These are phyloP conservation scores for Ranitomeya imitator DNA, from an alignment of 2,113 vertebrate species.

Conservation along the genomic window DNA sequence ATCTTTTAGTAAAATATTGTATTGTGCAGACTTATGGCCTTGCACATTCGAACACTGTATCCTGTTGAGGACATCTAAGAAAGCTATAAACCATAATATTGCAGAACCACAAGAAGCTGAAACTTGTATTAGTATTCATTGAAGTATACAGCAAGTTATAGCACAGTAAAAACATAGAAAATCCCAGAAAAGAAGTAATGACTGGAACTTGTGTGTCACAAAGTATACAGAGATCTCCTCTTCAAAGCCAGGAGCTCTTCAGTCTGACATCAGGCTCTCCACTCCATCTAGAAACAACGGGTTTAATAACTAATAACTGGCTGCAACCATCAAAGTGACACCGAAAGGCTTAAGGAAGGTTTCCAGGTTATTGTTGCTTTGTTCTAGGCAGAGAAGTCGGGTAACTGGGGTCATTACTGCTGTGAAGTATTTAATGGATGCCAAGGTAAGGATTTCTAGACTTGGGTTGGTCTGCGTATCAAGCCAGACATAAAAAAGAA, in stretches of 20 bases:
- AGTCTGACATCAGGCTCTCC: not conserved
- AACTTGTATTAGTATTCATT: not conserved
- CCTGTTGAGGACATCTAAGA: not conserved
- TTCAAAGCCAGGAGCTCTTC: constrained; percentile 12
- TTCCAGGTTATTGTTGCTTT: not conserved
- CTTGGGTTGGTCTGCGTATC: too few species aligned
- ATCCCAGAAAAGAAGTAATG: constrained; percentile 5
- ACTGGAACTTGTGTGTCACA: constrained; percentile 6
- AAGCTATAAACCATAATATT: not conserved
- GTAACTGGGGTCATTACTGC: not conserved
- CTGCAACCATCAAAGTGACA: constrained; percentile 23
- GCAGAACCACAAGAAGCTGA: not conserved
- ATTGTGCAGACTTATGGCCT: not conserved
- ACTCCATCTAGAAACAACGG: not conserved
- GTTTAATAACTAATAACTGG: constrained; percentile 16
- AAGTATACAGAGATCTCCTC: not conserved
- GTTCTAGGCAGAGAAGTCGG: not conserved
- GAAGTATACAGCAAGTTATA: not conserved
- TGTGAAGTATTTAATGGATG: not conserved
- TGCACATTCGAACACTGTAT: not conserved
- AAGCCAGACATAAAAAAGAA: too few species aligned
- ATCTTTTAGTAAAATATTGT: not conserved
- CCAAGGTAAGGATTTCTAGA: not conserved
- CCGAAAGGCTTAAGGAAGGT: not conserved
- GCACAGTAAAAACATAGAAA: not conserved